Evolutionary conservation across 2,888 invertebrate genomes (phyloP).

Genomic region (Argyresthia goedartella): DNA sequence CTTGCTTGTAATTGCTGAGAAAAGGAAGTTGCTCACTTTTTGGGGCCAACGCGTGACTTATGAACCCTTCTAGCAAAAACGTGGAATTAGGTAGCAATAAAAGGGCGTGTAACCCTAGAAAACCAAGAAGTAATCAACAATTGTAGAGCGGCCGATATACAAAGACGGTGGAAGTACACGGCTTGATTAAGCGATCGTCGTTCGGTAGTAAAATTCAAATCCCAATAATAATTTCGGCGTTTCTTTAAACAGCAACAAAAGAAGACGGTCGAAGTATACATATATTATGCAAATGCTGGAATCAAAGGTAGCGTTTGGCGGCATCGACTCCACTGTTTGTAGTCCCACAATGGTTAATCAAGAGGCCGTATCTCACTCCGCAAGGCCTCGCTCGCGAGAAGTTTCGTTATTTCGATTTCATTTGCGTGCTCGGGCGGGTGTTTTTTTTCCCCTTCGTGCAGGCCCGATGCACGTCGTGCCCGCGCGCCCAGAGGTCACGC

Average conservation of each 20-base stretch:
- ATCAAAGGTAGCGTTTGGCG: slow-evolving; percentile 5
- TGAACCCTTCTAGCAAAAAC: slow-evolving; percentile 33
- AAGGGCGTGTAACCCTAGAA: slow-evolving; percentile 36
- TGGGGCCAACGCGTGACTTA: slow-evolving; percentile 47
- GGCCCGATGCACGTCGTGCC: slow-evolving; percentile 21
- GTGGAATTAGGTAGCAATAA: slow-evolving; percentile 43
- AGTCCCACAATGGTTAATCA: slow-evolving; percentile 64
- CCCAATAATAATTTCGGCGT: background rate
- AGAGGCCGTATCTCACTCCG: slow-evolving; percentile 61
- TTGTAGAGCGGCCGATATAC: background rate
- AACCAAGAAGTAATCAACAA: slow-evolving; percentile 14
- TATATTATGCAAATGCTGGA: slow-evolving; percentile 14
- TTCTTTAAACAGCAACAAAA: background rate
- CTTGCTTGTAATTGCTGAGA: slow-evolving; percentile 56
- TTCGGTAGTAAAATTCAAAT: background rate
- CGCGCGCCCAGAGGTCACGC: slow-evolving; percentile 41
- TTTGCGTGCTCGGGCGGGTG: slow-evolving; percentile 61
- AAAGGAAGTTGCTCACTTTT: slow-evolving; percentile 55
- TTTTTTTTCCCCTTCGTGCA: slow-evolving; percentile 48
- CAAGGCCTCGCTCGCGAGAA: slow-evolving; percentile 39
- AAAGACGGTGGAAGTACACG: background rate
- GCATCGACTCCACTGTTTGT: slow-evolving; percentile 34
- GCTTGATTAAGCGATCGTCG: background rate
- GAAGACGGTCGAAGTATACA: slow-evolving; percentile 1
- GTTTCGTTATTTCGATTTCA: slow-evolving; percentile 67